phyloP scores from a whole-genome alignment of 2,797 vertebrate species.

The Chaunax sp. region DNA sequence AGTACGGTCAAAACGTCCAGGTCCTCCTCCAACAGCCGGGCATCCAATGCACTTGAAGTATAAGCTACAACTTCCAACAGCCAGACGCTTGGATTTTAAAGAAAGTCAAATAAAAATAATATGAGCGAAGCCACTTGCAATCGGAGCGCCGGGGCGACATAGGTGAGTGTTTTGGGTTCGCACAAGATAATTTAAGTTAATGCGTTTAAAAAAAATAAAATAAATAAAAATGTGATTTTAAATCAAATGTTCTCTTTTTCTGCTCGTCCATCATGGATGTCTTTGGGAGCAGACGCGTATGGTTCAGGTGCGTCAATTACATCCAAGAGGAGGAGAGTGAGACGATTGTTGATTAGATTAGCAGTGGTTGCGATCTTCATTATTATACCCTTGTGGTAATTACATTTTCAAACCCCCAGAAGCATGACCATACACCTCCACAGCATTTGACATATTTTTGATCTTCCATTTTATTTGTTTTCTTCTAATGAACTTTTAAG shows the following conservation, averaged over 20 bases:
- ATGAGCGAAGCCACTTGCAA: conserved; percentile 55
- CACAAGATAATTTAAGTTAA: not conserved
- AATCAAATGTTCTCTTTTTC: conserved; percentile 6
- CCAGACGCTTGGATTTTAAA: conserved; percentile 35
- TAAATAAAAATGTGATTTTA: not conserved
- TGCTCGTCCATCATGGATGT: conserved; percentile 51
- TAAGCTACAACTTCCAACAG: conserved; percentile 8
- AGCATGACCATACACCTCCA: no score
- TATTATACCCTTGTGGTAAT: not conserved
- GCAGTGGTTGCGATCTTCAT: not conserved
- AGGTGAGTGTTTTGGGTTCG: conserved; percentile 54
- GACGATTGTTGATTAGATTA: not conserved
- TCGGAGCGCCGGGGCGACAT: conserved; percentile 53
- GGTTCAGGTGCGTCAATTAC: conserved; percentile 58
- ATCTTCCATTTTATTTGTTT: no score
- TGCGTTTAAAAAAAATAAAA: not conserved
- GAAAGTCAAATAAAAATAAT: conserved; percentile 17
- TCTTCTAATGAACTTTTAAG: conserved; percentile 57
- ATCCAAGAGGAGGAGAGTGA: not conserved
- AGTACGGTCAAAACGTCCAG: conserved; percentile 58
- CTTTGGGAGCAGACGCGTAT: conserved; percentile 19
- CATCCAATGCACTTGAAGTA: conserved; percentile 47
- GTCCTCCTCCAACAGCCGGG: conserved; percentile 42
- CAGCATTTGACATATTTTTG: no score
- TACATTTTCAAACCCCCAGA: no score